These are phyloP conservation scores for Galeruca laticollis DNA, from an alignment of 2,888 invertebrate genomes.

Conservation along the genomic window DNA sequence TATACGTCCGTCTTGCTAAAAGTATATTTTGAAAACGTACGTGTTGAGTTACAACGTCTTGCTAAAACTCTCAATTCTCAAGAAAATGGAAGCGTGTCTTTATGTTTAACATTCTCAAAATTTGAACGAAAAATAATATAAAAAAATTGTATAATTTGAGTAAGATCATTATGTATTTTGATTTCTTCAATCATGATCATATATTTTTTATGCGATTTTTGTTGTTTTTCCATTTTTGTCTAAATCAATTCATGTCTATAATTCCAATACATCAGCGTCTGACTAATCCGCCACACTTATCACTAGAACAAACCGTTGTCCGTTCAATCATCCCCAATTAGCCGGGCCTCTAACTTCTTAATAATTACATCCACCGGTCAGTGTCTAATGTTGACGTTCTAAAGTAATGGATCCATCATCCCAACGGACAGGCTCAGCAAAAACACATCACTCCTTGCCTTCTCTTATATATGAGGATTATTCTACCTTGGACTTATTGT, in stretches of 20 bases:
- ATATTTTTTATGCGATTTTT: neutral
- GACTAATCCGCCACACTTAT: conserved; percentile 8
- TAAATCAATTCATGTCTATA: neutral
- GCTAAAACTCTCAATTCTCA: too few species aligned
- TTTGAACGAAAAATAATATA: too few species aligned
- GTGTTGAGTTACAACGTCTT: too few species aligned
- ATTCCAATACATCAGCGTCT: conserved; percentile 9
- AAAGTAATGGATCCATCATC: conserved; percentile 70
- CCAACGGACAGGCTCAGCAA: conserved; percentile 61
- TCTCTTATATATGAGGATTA: conserved; percentile 31
- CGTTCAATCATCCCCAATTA: conserved; percentile 67
- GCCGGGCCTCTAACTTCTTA: conserved; percentile 61
- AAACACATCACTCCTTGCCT: conserved; percentile 27
- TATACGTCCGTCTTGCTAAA: too few species aligned
- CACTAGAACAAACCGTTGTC: conserved; percentile 39
- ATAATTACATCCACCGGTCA: conserved; percentile 60
- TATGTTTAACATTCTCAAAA: too few species aligned
- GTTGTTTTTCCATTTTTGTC: neutral
- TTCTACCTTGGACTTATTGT: conserved; percentile 57
- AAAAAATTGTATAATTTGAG: too few species aligned
- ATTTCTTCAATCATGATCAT: too few species aligned
- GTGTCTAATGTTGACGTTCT: conserved; percentile 62
- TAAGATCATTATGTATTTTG: too few species aligned
- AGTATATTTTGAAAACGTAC: too few species aligned
- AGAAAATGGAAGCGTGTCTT: too few species aligned